These are phyloP conservation scores for Drosophila sproati DNA, from an alignment of 1,140 invertebrate genomes.

Conservation along the genomic window DNA sequence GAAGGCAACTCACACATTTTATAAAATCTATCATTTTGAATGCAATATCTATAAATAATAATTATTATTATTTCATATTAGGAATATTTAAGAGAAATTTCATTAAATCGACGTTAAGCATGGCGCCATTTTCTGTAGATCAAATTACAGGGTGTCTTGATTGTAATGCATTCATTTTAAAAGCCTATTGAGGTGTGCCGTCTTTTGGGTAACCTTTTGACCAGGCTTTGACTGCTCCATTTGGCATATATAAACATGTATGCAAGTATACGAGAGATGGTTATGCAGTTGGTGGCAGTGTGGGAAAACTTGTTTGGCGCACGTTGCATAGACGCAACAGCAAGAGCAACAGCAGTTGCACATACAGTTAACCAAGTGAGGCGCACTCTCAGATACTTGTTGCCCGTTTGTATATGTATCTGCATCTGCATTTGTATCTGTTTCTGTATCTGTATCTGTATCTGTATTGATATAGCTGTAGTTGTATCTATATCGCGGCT, in stretches of 20 bases:
- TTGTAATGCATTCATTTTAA: not conserved
- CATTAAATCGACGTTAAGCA: no score
- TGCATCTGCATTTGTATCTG: slow-evolving; percentile 27
- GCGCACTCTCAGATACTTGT: slow-evolving; percentile 55
- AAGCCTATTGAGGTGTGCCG: slow-evolving; percentile 23
- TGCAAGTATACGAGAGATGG: slow-evolving; percentile 2
- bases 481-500: slow-evolving; percentile 71
- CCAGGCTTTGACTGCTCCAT: slow-evolving; percentile 65
- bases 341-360: slow-evolving; percentile 22
- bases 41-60: no score
- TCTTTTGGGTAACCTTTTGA: slow-evolving; percentile 69
- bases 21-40: no score
- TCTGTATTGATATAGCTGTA: slow-evolving; percentile 16
- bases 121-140: no score
- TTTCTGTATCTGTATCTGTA: slow-evolving; percentile 35
- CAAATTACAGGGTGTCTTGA: not conserved
- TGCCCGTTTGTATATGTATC: slow-evolving; percentile 28
- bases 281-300: slow-evolving; percentile 40
- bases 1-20: not conserved
- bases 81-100: no score
- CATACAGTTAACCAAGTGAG: slow-evolving; percentile 66
- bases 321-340: slow-evolving; percentile 40
- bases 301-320: slow-evolving; percentile 75
- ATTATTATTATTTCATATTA: no score
- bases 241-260: slow-evolving; percentile 38